Base-by-base conservation (phyloP, 2,888 invertebrate species). In the Gastracanthus pulcherrimus region DNA sequence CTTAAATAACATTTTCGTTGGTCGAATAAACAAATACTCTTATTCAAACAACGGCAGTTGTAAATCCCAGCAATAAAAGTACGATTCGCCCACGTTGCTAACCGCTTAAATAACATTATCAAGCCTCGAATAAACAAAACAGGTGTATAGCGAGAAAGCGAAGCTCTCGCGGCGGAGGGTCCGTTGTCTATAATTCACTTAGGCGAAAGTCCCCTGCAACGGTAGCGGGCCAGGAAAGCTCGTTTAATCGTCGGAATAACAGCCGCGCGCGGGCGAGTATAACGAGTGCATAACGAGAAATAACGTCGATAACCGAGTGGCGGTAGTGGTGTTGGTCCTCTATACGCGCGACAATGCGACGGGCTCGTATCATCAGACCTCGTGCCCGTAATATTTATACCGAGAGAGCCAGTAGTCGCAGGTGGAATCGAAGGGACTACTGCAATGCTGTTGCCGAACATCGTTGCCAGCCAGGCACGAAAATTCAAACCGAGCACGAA, bases 141-240 rank as follows among this genome's bases (percentile, higher is more conserved):
- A 36, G 31, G 16, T 6, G 34, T 1, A 4, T 5, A n/a, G 45
- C 9, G 2, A 31, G 48, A 51, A 2, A 34, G 62, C 7, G 0
- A 16, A 45, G 55, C 72, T 41, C 23, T 13, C 29, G 5, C 38
- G 7, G 29, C 31, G 31, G 26, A 34, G 23, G 36, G 67, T n/a
- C 62, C 67, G 76, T 81, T 83, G 82, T 83, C 74, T 83, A 83
- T 84, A 83, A 84, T 84, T 84, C 80, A 85, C 74, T 83, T 84
- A 84, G 71, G 78, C 48, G 38, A 26, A 55, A 34, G 16, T 72
- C 48, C 80, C 55, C 36, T 9, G 9, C 6, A n/a, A n/a, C n/a
- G n/a, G n/a, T n/a, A n/a, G n/a, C n/a, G n/a, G 71, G 16, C 7
- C 71, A 55, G 80, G 41, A 74, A 66, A 77, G 72, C 84, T 82